phyloP scores from a whole-genome alignment of 2,797 vertebrate genomes.

The Sphenodon punctatus region DNA sequence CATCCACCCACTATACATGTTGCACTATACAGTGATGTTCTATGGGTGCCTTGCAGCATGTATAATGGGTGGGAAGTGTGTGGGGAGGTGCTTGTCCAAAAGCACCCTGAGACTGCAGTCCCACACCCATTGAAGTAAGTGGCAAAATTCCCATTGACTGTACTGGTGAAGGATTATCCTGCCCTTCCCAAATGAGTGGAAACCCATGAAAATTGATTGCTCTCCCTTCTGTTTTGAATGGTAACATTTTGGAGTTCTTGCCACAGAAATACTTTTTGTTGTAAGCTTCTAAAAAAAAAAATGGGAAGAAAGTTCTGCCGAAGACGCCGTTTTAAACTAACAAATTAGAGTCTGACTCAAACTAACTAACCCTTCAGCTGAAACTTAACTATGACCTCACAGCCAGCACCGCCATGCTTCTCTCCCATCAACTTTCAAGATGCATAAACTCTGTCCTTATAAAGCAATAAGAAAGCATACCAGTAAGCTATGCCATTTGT shows the following conservation, averaged over 20 bases:
- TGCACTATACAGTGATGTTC: too few relatives aligned
- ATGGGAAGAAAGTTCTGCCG: too few relatives aligned
- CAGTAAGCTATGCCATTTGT: not conserved
- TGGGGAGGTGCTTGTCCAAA: too few relatives aligned
- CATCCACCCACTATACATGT: too few relatives aligned
- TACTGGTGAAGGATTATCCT: too few relatives aligned
- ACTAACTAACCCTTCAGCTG: not conserved
- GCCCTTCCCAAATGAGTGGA: not conserved
- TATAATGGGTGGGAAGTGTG: too few relatives aligned
- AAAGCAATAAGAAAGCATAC: not conserved
- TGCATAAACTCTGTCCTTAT: not conserved
- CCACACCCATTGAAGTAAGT: too few relatives aligned
- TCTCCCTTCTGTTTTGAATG: not conserved
- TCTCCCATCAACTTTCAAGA: not conserved
- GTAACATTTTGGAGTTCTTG: not conserved
- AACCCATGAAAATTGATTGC: not conserved
- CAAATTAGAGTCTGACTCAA: rapidly evolving
- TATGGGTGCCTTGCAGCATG: too few relatives aligned
- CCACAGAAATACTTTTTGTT: not conserved
- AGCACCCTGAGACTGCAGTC: too few relatives aligned
- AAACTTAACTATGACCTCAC: not conserved
- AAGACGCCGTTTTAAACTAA: too few relatives aligned
- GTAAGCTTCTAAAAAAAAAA: not conserved
- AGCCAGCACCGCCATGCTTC: not conserved
- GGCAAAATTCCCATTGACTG: too few relatives aligned